Evolutionary conservation across 2,888 invertebrate genomes (phyloP).

Genomic region (Chymomyza fuscimana): DNA sequence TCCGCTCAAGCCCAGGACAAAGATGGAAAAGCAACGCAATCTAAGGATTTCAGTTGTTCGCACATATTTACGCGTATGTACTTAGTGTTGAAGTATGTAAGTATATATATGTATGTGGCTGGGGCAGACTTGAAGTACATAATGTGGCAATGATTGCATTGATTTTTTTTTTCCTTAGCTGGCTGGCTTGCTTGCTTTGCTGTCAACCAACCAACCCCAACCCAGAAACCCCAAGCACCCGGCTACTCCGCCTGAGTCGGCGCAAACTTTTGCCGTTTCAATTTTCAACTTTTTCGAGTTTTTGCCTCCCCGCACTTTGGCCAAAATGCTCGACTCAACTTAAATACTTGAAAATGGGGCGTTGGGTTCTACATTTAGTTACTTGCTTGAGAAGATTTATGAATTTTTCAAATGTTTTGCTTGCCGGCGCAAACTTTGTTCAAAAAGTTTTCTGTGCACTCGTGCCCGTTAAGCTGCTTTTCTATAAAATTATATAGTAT

Average conservation of each 20-base stretch:
- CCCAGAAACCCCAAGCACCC: not conserved
- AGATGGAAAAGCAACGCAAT: not conserved
- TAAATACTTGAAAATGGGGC: conserved; percentile 64
- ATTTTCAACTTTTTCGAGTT: conserved; percentile 26
- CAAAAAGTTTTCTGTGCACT: conserved; percentile 40
- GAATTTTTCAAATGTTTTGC: conserved; percentile 69
- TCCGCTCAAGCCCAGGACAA: not conserved
- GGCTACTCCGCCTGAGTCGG: not conserved
- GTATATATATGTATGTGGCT: not conserved
- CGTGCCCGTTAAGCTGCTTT: not conserved
- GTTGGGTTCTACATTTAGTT: conserved; percentile 17
- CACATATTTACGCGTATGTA: conserved; percentile 15
- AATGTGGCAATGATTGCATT: conserved; percentile 73
- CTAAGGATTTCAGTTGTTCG: conserved; percentile 6
- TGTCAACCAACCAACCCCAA: not conserved
- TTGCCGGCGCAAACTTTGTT: conserved; percentile 28
- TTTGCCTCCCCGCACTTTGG: not conserved
- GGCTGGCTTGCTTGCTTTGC: conserved; percentile 1
- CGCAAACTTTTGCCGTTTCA: conserved; percentile 23
- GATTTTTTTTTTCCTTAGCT: conserved; percentile 56
- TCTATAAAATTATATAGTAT: not conserved
- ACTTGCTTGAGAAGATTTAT: conserved; percentile 59
- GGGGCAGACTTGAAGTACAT: conserved; percentile 47
- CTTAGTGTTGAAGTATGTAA: not conserved
- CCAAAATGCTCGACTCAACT: conserved; percentile 40